phyloP scores from a whole-genome alignment of 2,888 invertebrate species.

The Caenorhabditis uteleia region DNA sequence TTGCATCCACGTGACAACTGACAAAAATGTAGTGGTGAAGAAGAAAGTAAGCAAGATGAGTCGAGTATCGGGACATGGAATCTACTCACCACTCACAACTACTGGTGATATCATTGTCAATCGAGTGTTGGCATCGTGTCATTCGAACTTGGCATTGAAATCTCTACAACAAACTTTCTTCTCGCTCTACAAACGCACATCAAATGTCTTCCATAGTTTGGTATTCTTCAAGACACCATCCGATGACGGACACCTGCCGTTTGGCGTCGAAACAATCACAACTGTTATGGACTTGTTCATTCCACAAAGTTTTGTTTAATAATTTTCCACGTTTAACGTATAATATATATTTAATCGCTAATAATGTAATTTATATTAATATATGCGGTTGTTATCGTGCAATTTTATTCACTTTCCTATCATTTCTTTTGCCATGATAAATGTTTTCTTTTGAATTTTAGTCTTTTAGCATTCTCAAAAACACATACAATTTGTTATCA shows the following conservation, averaged over 20 bases:
- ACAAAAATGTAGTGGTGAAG: conserved; percentile 17
- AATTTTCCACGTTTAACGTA: not conserved
- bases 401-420: not conserved
- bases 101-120: conserved; percentile 67
- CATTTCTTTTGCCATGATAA: not conserved
- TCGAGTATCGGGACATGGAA: conserved; percentile 51
- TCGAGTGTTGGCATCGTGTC: conserved; percentile 64
- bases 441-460: not conserved
- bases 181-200: conserved; percentile 41
- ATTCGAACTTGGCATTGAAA: conserved; percentile 57
- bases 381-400: not conserved
- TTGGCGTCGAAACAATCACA: conserved; percentile 60
- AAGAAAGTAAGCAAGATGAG: conserved; percentile 23
- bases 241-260: conserved; percentile 49
- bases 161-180: conserved; percentile 68
- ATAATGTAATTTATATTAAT: too few relatives aligned
- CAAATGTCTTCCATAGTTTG: conserved; percentile 15
- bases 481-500: too few relatives aligned
- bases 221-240: conserved; percentile 11
- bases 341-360: conserved; percentile 4
- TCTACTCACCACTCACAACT: conserved; percentile 64
- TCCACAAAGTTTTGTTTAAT: conserved; percentile 48
- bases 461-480: not conserved
- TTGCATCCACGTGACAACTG: conserved; percentile 51
- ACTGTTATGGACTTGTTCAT: conserved; percentile 61